Evolutionary conservation across 2,797 vertebrate genomes (phyloP).

Genomic region (Nannoperca obscura): DNA sequence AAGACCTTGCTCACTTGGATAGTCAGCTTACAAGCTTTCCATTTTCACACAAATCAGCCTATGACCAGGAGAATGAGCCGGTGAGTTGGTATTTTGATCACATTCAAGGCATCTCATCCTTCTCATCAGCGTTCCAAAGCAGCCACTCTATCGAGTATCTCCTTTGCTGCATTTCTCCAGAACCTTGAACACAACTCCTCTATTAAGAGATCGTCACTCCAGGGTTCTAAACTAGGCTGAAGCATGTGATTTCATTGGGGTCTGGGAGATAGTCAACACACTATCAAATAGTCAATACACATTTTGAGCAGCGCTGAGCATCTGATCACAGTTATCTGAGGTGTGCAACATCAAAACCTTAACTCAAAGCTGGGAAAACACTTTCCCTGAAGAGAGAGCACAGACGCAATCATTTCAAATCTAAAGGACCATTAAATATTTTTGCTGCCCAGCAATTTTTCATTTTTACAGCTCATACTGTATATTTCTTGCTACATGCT

Average conservation of each 20-base stretch:
- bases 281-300: conserved; percentile 67
- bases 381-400: conserved; percentile 5
- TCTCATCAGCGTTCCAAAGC: conserved; percentile 71
- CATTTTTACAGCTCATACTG: conserved; percentile 27
- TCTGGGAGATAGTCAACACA: conserved; percentile 56
- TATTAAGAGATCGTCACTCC: conserved; percentile 72
- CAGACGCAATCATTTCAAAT: conserved; percentile 41
- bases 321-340: conserved; percentile 51
- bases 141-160: conserved; percentile 68
- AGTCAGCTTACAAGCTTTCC: conserved; percentile 62
- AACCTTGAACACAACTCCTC: conserved; percentile 71
- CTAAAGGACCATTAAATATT: conserved; percentile 36
- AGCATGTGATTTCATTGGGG: conserved; percentile 71
- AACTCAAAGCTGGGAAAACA: conserved; percentile 3
- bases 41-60: conserved; percentile 57
- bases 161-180: conserved; percentile 61
- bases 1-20: conserved; percentile 39
- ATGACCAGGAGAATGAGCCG: conserved; percentile 40
- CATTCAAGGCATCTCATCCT: conserved; percentile 61
- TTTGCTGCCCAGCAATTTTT: conserved; percentile 32
- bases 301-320: conserved; percentile 43
- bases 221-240: conserved; percentile 70
- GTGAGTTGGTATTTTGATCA: conserved; percentile 69
- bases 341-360: conserved; percentile 30
- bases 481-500: conserved; percentile 16